Evolutionary conservation across 2,797 vertebrate species (phyloP), one percentile per base, ranked within the genome.

Genomic region (Megalops cyprinoides): DNA sequence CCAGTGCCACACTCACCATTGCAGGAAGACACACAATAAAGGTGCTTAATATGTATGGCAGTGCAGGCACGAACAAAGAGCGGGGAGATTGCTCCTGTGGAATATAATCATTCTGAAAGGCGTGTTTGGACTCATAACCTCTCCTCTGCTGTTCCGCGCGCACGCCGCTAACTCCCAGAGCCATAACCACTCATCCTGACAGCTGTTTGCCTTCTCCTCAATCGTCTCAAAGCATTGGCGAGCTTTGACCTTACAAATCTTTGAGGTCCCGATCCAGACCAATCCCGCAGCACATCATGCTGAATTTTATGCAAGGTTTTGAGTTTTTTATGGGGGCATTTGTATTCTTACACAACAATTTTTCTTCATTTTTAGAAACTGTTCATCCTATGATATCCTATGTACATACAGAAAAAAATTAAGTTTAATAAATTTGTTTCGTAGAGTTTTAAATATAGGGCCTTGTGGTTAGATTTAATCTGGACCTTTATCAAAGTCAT

Each of bases 71-170:
- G 67, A 71, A 71, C 67, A 71, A 71, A 71, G 39, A 71, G 39
- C 67, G 37, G 23, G 67, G 67, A 71, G 67, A 71, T 71, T 71
- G 67, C 67, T 71, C 71, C 67, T 71, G 23, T 42, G 67, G 67
- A 71, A 71, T 71, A 71, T 71, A 71, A 71, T 71, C 44, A 71
- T 39, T 71, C 67, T n/a, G n/a, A n/a, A n/a, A 23, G 20, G 67
- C 67, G 67, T 71, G 67, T 71, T 18, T 4, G 28, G 67, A 71
- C 67, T 71, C 44, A 71, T 23, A 71, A 71, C 67, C 67, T 71
- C 67, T 71, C n/a, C n/a, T n/a, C n/a, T n/a, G n/a, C 67, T 71
- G 42, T 42, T n/a, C 67, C 67, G 0, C 4, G 67, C 37, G 6
- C 39, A 37, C 44, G 67, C 39, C 18, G n/a, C 37, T 10, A 67